Evolutionary conservation across 2,888 invertebrate species (phyloP).

Genomic region (Lissonota sp.): DNA sequence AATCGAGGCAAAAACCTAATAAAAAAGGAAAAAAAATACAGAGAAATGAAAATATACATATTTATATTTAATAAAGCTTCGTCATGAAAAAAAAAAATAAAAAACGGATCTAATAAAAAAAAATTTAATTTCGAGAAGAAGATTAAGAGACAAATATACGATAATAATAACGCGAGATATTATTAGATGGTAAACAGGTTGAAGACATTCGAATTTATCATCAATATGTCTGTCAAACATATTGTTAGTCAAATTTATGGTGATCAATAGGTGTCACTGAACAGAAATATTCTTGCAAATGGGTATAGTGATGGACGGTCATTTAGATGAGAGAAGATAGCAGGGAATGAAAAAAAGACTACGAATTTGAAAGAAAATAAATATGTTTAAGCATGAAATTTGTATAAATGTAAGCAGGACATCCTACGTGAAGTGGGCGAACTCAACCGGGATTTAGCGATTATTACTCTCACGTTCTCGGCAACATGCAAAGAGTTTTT

Average conservation of each 20-base stretch:
- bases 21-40: conserved; percentile 50
- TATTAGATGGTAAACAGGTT: conserved; percentile 55
- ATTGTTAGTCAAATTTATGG: conserved; percentile 61
- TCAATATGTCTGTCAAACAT: conserved; percentile 56
- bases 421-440: too few species aligned
- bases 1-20: conserved; percentile 55
- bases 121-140: conserved; percentile 46
- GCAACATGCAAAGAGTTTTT: too few species aligned
- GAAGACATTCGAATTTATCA: conserved; percentile 63
- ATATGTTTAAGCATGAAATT: conserved; percentile 43
- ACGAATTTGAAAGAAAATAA: conserved; percentile 31
- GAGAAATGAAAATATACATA: conserved; percentile 61
- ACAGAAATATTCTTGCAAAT: conserved; percentile 62
- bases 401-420: too few species aligned
- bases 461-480: too few species aligned
- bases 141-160: conserved; percentile 53
- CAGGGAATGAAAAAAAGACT: conserved; percentile 18
- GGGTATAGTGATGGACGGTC: conserved; percentile 52
- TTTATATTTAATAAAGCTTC: conserved; percentile 64
- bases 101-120: too few species aligned
- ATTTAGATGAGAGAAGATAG: conserved; percentile 43
- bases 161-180: conserved; percentile 57
- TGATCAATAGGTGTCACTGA: conserved; percentile 52
- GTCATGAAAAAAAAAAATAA: conserved; percentile 29
- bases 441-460: too few species aligned